Evolutionary conservation across 1,140 invertebrate genomes (phyloP), one percentile per base, ranked within the genome.

Genomic region (Drosophila rufa): DNA sequence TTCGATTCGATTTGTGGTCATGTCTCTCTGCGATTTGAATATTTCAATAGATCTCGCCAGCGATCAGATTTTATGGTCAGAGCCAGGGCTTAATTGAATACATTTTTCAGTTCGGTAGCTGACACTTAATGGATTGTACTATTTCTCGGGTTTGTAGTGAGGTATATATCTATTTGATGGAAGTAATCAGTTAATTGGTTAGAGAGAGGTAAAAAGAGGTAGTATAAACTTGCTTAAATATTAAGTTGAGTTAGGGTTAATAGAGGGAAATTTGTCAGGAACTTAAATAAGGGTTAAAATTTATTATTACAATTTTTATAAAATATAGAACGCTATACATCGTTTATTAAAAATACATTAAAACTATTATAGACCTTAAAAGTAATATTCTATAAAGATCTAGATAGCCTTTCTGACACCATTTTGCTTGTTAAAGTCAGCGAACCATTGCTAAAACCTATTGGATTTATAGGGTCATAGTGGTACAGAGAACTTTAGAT

Each of bases 101-200:
- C 53, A 71, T 73, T 71, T 73, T 43, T 73, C 69, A 71, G 68
- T 71, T 71, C 69, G 51, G 69, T 71, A 71, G 69, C 66, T 71
- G 66, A 42, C 66, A 58, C 62, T 36, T 59, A 65, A 65, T 42
- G 62, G 36, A 65, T 65, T 45, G 51, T 43, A 59, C 67, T 71
- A 38, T 69, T 68, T 70, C 38, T 36, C 62, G 11, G 22, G 22
- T 36, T 67, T 12, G 36, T 36, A 36, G 0, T 12, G 30, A 67
- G 30, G 30, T 33, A 33, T 33, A 8, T 33, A 33, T 47, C 57
- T 7, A 2, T 22, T 33, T 33, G 17, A 17, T 4, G 3, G 38
- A 46, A 70, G 30, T 30, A 30, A 68, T 70, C 17, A n/a, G 40
- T 68, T 70, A 70, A 70, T 70, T 70, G 47, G 33, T 33, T 33